Evolutionary conservation across 2,888 invertebrate genomes (phyloP).

Genomic region (Dryomyza anilis): DNA sequence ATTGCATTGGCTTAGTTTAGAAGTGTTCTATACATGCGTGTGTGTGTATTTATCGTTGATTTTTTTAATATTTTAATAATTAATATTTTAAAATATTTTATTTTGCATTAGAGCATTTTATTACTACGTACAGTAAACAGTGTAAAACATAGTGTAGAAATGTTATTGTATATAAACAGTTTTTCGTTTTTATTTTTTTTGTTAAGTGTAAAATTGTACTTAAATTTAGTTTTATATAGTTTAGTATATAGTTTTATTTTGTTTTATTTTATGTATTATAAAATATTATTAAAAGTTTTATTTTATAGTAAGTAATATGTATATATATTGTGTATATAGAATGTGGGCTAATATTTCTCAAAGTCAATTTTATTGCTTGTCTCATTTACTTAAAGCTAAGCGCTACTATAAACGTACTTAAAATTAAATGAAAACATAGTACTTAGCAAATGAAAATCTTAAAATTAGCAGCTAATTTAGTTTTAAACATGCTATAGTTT

Average conservation of each 20-base stretch:
- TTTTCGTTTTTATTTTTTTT: neutral
- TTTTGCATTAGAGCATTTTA: too few species aligned
- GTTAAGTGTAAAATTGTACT: conserved; percentile 21
- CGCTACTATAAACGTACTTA: too few species aligned
- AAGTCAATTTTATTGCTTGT: conserved; percentile 17
- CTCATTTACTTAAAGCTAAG: neutral
- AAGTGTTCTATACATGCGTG: neutral
- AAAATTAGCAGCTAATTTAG: neutral
- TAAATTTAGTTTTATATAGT: too few species aligned
- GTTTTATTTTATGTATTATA: neutral
- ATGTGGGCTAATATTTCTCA: neutral
- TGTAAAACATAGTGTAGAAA: neutral
- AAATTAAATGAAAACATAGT: neutral
- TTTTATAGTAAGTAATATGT: neutral
- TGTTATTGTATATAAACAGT: neutral
- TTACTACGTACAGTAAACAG: too few species aligned
- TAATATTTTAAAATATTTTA: neutral
- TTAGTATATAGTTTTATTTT: too few species aligned
- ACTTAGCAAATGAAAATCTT: neutral
- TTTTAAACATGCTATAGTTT: neutral
- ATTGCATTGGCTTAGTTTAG: neutral
- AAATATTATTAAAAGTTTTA: neutral
- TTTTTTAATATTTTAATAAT: conserved; percentile 6
- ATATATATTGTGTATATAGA: conserved; percentile 5
- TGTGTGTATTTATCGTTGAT: neutral